Conservation (phyloP, 2,797 vertebrate genomes). For the Trichosurus vulpecula region DNA sequence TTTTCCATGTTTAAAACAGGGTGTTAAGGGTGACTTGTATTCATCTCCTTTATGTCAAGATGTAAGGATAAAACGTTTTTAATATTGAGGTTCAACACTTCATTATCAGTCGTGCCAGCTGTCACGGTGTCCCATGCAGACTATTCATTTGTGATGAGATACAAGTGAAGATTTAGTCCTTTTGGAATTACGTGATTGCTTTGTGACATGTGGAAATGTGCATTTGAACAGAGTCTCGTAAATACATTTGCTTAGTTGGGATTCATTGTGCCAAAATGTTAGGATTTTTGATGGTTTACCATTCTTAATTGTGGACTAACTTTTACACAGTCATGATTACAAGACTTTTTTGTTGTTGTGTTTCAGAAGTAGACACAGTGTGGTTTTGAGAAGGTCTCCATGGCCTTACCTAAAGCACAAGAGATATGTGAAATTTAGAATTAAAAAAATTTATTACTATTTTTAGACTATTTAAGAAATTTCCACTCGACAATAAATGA, state of each 20-base stretch:
- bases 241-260: slow-evolving; percentile 28
- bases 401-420: slow-evolving; percentile 10
- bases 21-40: slow-evolving; percentile 1
- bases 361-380: background rate
- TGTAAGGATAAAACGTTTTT: background rate
- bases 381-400: background rate
- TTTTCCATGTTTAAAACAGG: background rate
- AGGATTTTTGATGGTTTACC: slow-evolving; percentile 20
- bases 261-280: slow-evolving; percentile 25
- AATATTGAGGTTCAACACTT: slow-evolving; percentile 42
- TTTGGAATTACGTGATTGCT: slow-evolving; percentile 27
- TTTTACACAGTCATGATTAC: slow-evolving; percentile 44
- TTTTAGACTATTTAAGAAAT: slow-evolving; percentile 54
- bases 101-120: background rate
- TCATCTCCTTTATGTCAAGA: background rate
- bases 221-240: background rate
- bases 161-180: slow-evolving; percentile 40
- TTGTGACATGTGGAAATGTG: slow-evolving; percentile 13
- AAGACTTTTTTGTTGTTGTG: slow-evolving; percentile 27
- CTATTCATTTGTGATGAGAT: slow-evolving; percentile 23
- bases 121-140: background rate
- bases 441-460: slow-evolving; percentile 31
- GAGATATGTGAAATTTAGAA: background rate
- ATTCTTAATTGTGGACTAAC: slow-evolving; percentile 29
- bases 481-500: slow-evolving; percentile 7